Evolutionary conservation across 2,797 vertebrate species (phyloP), one percentile per base, ranked within the genome.

Genomic region (Etheostoma perlongum): DNA sequence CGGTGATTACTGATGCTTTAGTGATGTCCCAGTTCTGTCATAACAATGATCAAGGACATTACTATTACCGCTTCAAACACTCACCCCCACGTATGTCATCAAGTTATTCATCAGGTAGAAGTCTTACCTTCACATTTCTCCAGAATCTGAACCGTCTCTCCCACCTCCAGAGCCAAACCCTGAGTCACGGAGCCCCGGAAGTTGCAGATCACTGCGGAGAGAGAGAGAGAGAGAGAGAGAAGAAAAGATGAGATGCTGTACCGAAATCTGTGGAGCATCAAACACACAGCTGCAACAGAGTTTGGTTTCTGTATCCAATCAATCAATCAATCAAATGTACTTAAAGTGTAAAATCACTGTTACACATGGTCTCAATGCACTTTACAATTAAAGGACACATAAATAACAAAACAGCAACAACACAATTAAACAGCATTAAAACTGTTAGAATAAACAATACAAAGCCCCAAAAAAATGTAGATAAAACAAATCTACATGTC

Each of bases 81-180:
- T 16, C 36, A 0, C 27, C 47, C 15, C n/a, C 30, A 1, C 49
- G 44, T 0, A 2, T 51, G 30, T 62, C 55, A 40, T 48, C 67
- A 18, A 10, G 36, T 36, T 10, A 36, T 36, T 36, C 9, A 36
- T 36, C 36, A 36, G 52, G 23, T n/a, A 2, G 5, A 44, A 27
- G n/a, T 40, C 96, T 96, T 91, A 99, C 98, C 98, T 96, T 98
- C 97, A 94, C 95, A 98, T 93, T 98, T 99, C 92, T 99, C 98
- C 92, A 98, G 94, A 89, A 99, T 98, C 91, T 98, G 97, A 64
- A 99, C 97, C 0, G 95, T 98, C 93, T 99, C 97, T 91, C 98
- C 98, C 72, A 99, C 95, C 93, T 99, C 98, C 95, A 99, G 94
- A 71, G 95, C 93, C 94, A 99, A 93, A 54, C 96, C 96, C 87